Conservation (phyloP, 1,140 invertebrate genomes). For the Stratiolaelaps scimitus region DNA sequence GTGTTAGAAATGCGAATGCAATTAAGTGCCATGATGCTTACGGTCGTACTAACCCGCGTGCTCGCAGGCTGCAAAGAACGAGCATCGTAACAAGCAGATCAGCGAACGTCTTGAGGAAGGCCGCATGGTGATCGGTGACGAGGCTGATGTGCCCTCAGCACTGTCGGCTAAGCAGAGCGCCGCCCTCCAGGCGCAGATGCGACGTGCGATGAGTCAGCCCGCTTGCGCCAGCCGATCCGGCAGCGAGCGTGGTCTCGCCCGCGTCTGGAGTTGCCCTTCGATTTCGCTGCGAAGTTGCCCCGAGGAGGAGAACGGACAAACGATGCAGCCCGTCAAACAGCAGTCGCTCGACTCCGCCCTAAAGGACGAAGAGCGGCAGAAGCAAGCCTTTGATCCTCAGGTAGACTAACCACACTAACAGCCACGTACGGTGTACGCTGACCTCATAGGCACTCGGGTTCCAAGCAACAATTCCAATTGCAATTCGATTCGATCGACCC, state of each 20-base stretch:
- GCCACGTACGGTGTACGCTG: no score
- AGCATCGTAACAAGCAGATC: constrained; percentile 27
- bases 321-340: constrained; percentile 11
- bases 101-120: constrained; percentile 26
- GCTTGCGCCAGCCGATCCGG: constrained; percentile 14
- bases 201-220: constrained; percentile 21
- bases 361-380: constrained; percentile 15
- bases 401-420: constrained; percentile 2
- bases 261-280: constrained; percentile 35
- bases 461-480: no score
- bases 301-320: constrained; percentile 31
- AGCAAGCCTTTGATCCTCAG: not conserved
- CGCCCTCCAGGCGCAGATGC: constrained; percentile 10
- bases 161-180: not conserved
- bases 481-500: no score
- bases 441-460: no score
- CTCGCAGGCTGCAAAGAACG: constrained; percentile 23
- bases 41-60: constrained; percentile 3
- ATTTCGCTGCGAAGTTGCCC: constrained; percentile 35
- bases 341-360: constrained; percentile 22
- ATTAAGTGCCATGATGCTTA: no score
- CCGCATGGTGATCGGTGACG: constrained; percentile 28
- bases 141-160: not conserved
- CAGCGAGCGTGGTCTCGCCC: constrained; percentile 32
- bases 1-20: no score